These are phyloP conservation scores for Neosilurus hyrtlii DNA, from an alignment of 2,797 vertebrate species.

Conservation along the genomic window DNA sequence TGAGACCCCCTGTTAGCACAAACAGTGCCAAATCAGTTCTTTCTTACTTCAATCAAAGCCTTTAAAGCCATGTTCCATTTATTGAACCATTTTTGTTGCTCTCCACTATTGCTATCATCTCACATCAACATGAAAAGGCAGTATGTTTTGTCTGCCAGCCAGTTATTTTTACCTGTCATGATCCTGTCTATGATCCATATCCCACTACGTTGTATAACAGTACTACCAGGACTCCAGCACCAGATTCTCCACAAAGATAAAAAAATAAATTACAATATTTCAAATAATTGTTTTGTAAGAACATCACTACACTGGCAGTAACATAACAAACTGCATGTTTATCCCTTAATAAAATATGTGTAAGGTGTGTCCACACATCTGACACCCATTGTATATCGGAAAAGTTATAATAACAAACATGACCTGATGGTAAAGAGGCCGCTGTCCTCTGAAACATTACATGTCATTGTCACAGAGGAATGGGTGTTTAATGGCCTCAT, in stretches of 20 bases:
- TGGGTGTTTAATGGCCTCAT: slow-evolving; percentile 50
- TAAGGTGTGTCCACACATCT: neutral
- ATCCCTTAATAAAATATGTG: neutral
- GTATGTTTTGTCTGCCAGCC: neutral
- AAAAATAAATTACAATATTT: neutral
- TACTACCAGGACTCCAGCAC: neutral
- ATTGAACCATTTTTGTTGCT: neutral
- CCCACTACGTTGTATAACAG: neutral
- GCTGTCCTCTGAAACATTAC: slow-evolving; percentile 47
- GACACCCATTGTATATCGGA: neutral
- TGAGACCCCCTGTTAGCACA: neutral
- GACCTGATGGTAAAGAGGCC: slow-evolving; percentile 42
- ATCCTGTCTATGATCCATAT: neutral
- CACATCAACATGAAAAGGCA: neutral
- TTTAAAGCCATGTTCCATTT: neutral
- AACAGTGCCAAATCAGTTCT: slow-evolving; percentile 19
- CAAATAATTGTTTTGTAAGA: neutral
- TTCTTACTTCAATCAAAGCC: slow-evolving; percentile 1
- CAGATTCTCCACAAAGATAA: neutral
- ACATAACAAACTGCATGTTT: neutral
- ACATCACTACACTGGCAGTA: neutral
- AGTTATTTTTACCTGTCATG: neutral
- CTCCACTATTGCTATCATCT: neutral
- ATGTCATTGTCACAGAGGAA: slow-evolving; percentile 50
- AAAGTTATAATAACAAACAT: slow-evolving; percentile 39